Conservation (phyloP, 2,113 vertebrate genomes). For the Myiozetetes cayanensis region DNA sequence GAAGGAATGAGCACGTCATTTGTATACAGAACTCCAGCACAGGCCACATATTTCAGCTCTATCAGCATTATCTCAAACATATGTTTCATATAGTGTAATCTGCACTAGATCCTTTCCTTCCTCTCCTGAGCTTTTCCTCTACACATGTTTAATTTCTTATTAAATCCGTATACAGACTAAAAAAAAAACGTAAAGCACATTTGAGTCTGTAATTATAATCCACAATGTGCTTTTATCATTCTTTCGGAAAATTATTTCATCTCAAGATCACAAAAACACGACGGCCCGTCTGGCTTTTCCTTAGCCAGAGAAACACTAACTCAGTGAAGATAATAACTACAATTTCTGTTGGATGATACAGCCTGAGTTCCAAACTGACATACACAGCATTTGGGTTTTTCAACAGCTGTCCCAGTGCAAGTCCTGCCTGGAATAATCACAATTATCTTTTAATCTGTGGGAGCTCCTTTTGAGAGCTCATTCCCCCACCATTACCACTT, state of each 20-base stretch:
- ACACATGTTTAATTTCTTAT: neutral
- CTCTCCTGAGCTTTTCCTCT: constrained; percentile 6
- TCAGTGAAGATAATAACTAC: neutral
- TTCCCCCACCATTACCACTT: neutral
- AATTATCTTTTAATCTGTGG: neutral
- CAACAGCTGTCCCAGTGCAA: neutral
- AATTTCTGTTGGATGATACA: neutral
- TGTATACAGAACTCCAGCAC: neutral
- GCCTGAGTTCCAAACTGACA: neutral
- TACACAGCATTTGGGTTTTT: neutral
- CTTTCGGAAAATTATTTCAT: neutral
- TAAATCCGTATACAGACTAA: neutral
- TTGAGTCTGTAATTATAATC: neutral
- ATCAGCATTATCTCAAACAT: constrained; percentile 36
- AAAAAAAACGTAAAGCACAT: neutral
- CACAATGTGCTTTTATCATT: neutral
- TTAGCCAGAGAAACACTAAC: neutral
- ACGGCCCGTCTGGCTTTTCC: neutral
- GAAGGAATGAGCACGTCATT: neutral
- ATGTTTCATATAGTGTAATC: constrained; percentile 5
- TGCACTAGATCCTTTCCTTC: constrained; percentile 44
- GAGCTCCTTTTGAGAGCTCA: neutral
- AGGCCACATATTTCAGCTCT: neutral
- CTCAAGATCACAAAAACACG: neutral
- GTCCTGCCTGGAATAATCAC: neutral